These are phyloP conservation scores for Gymnobelideus leadbeateri DNA, from an alignment of 2,113 vertebrate species.

Conservation along the genomic window DNA sequence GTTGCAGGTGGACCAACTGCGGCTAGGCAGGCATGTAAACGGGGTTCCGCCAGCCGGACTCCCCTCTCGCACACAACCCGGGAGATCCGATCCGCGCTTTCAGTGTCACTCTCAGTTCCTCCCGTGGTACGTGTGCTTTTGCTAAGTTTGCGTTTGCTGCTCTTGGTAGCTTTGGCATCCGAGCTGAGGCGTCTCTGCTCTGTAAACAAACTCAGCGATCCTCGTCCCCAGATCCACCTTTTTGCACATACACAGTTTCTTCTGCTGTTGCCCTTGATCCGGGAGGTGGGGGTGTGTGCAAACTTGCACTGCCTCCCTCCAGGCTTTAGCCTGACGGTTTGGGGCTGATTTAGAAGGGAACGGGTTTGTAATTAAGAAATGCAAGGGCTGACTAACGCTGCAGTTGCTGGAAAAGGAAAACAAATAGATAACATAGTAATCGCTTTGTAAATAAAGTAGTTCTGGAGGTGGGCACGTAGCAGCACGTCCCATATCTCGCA, in stretches of 20 bases:
- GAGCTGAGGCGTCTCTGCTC: slow-evolving; percentile 81
- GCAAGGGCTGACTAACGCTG: slow-evolving; percentile 62
- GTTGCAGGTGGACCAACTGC: slow-evolving; percentile 73
- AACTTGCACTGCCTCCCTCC: slow-evolving; percentile 72
- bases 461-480: slow-evolving; percentile 71
- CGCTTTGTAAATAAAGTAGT: slow-evolving; percentile 63
- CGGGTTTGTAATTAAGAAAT: slow-evolving; percentile 78
- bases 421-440: slow-evolving; percentile 70
- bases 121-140: slow-evolving; percentile 80
- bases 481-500: slow-evolving; percentile 29
- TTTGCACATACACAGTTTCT: slow-evolving; percentile 79
- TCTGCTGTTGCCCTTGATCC: slow-evolving; percentile 76
- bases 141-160: slow-evolving; percentile 82
- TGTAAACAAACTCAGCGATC: slow-evolving; percentile 84
- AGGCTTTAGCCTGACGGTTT: slow-evolving; percentile 68
- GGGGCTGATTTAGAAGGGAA: slow-evolving; percentile 75
- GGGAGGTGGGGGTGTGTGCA: slow-evolving; percentile 72
- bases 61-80: not conserved
- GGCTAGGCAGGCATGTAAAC: not conserved
- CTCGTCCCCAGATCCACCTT: slow-evolving; percentile 82
- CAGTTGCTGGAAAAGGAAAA: slow-evolving; percentile 72
- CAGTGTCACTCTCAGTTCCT: slow-evolving; percentile 38
- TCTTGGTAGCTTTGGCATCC: slow-evolving; percentile 82
- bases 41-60: not conserved
- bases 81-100: slow-evolving; percentile 73